These are phyloP conservation scores for Melinaea menophilus DNA, from an alignment of 2,888 invertebrate species.

Conservation along the genomic window DNA sequence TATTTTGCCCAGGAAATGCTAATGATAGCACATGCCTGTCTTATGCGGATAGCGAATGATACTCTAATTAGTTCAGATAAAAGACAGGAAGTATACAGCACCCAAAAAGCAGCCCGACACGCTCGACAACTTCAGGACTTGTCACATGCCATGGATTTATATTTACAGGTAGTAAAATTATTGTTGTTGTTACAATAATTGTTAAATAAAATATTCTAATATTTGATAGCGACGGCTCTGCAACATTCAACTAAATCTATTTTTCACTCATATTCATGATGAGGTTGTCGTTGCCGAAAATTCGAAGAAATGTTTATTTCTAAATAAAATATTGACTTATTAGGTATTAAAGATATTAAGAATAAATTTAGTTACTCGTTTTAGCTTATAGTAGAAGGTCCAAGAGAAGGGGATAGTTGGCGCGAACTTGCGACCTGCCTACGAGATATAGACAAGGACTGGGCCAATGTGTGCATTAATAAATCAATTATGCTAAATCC, in stretches of 20 bases:
- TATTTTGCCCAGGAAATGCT: constrained; percentile 51
- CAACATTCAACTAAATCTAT: no score
- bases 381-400: constrained; percentile 46
- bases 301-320: no score
- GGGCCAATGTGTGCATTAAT: constrained; percentile 59
- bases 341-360: neutral
- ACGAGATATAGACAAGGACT: constrained; percentile 53
- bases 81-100: constrained; percentile 35
- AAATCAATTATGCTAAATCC: constrained; percentile 52
- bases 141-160: constrained; percentile 56
- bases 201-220: neutral
- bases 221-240: no score
- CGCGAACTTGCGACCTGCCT: constrained; percentile 62
- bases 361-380: neutral
- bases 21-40: constrained; percentile 61
- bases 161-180: constrained; percentile 47
- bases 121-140: constrained; percentile 62
- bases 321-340: no score
- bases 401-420: constrained; percentile 52
- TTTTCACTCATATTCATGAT: no score
- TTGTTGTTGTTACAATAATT: neutral
- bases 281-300: no score
- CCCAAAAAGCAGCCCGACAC: constrained; percentile 57
- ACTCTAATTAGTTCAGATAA: constrained; percentile 41
- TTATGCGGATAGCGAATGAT: constrained; percentile 47